These are phyloP conservation scores for Cyphomyrmex costatus DNA, from an alignment of 1,140 invertebrate genomes.

Conservation along the genomic window DNA sequence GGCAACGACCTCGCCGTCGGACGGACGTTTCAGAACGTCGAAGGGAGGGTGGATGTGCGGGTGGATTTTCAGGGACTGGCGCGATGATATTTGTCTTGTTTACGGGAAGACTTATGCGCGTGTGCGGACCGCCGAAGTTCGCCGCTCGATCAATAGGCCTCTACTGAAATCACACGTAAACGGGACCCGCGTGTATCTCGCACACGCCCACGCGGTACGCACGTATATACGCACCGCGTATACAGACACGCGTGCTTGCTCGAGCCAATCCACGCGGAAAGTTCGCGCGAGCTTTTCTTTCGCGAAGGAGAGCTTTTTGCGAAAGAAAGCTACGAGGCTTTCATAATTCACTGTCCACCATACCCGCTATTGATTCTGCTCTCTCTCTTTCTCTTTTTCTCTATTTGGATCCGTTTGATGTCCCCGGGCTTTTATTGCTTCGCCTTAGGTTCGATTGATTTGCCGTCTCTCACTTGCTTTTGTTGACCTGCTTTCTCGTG, in stretches of 20 bases:
- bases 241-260: conserved; percentile 59
- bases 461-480: conserved; percentile 35
- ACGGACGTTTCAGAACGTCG: conserved; percentile 61
- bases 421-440: conserved; percentile 38
- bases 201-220: conserved; percentile 46
- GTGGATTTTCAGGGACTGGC: conserved; percentile 83
- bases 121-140: conserved; percentile 84
- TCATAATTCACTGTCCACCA: conserved; percentile 67
- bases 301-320: conserved; percentile 45
- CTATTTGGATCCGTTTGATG: conserved; percentile 48
- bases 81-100: conserved; percentile 87
- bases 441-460: conserved; percentile 56
- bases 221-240: conserved; percentile 1
- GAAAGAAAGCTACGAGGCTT: conserved; percentile 54
- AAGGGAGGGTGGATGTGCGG: conserved; percentile 69
- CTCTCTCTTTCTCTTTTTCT: conserved; percentile 24
- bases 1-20: conserved; percentile 58
- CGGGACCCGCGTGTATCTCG: conserved; percentile 52
- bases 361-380: conserved; percentile 61
- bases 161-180: conserved; percentile 84
- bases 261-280: conserved; percentile 65
- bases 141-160: conserved; percentile 86
- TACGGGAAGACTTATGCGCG: conserved; percentile 86
- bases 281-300: conserved; percentile 71
- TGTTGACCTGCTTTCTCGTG: conserved; percentile 21